Evolutionary conservation across 2,888 invertebrate species (phyloP), one percentile per base, ranked within the genome.

Genomic region (Physocephala rufipes): DNA sequence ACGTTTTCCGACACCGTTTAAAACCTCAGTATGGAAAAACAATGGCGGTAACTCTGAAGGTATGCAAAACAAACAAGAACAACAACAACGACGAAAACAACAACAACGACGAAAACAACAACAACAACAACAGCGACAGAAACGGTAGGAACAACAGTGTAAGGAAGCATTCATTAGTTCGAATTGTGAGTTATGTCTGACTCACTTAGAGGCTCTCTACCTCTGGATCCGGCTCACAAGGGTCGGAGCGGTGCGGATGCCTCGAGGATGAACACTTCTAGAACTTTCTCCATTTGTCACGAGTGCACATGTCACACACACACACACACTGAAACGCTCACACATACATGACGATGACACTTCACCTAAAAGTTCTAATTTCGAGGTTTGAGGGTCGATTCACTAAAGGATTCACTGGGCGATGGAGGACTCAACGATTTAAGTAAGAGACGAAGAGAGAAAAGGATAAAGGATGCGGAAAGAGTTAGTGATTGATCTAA

Each of bases 1-100:
- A 83, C 81, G 81, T 83, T 83, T 84, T 85, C 83, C 85, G 85
- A 85, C 84, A 85, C 84, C 83, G 82, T 84, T 83, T 83, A 80
- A 83, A 83, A 83, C 83, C 82, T 83, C 82, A 83, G 79, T 81
- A 78, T 79, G 80, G 79, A n/a, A 79, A 76, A 76, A 77, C 78
- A 78, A 73, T 75, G 74, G 76, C 2, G 78, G 77, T 79, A 78
- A 77, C 78, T 77, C 76, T 79, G 74, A 78, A 76, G 76, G 77
- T 73, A 77, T 74, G 75, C 75, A 53, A 66, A 43, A 53, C 43
- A 66, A 66, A 53, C 45, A 63, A 45, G 24, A 26, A 63, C 28
- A 36, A 5, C 47, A 61, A 51, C 53, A 36, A 51, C 36, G 5
- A 24, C 53, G 2, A 12, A 12, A 36, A n/a, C 19, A n/a, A 64